Evolutionary conservation across 2,888 invertebrate species (phyloP).

Genomic region (Perdita meconis): DNA sequence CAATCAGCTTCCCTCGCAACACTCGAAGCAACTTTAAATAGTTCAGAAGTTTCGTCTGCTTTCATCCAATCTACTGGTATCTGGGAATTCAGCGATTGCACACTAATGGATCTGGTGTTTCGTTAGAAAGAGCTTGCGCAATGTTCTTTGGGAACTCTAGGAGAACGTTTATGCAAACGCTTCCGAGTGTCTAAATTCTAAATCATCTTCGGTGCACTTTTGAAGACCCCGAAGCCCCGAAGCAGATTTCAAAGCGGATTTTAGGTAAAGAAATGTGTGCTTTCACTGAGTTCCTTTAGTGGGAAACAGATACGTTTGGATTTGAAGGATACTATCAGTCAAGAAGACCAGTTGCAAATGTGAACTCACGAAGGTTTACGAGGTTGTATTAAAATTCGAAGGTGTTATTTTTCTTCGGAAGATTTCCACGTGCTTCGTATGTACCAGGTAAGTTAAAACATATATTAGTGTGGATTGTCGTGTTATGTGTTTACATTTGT

Average conservation of each 20-base stretch:
- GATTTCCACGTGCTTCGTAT: too few relatives aligned
- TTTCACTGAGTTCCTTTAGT: too few relatives aligned
- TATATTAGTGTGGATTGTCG: too few relatives aligned
- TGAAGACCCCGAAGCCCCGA: neutral
- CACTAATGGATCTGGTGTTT: constrained; percentile 22
- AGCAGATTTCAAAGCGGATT: constrained; percentile 1
- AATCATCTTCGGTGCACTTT: constrained; percentile 19
- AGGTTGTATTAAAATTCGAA: too few relatives aligned
- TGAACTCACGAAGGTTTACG: too few relatives aligned
- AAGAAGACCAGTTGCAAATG: too few relatives aligned
- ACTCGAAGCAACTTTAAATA: constrained; percentile 24
- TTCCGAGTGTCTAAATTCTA: constrained; percentile 10
- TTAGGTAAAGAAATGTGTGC: too few relatives aligned
- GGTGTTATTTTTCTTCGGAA: too few relatives aligned
- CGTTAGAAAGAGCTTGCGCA: constrained; percentile 16
- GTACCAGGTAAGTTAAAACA: too few relatives aligned
- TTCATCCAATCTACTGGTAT: constrained; percentile 7
- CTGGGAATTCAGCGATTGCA: constrained; percentile 15
- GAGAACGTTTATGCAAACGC: constrained; percentile 36
- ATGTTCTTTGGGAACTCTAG: constrained; percentile 17
- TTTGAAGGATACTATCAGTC: too few relatives aligned
- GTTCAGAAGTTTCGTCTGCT: constrained; percentile 8
- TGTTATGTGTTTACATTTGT: too few relatives aligned
- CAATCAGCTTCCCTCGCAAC: constrained; percentile 15
- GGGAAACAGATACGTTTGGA: too few relatives aligned